Evolutionary conservation across 1,140 invertebrate genomes (phyloP).

Genomic region (Vollenhovia emeryi): DNA sequence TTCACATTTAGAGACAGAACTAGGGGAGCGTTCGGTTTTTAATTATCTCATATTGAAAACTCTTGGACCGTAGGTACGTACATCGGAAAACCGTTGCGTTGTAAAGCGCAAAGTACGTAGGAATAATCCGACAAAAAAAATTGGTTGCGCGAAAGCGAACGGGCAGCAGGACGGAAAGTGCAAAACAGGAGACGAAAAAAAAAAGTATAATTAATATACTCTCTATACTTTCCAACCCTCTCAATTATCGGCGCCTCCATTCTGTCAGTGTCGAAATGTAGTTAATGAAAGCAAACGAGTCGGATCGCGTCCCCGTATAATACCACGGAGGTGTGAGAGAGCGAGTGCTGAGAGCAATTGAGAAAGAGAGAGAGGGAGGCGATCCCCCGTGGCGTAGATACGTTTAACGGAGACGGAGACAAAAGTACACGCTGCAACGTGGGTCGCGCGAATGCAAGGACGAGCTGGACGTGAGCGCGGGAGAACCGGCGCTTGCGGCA

Average conservation of each 20-base stretch:
- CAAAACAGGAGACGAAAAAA: slow-evolving; percentile 9
- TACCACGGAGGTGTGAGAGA: not conserved
- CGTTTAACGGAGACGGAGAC: not conserved
- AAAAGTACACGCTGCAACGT: not conserved
- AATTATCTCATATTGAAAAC: not conserved
- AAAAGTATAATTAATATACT: slow-evolving; percentile 53
- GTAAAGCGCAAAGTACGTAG: not conserved
- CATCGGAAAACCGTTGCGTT: not conserved
- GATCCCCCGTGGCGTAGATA: not conserved
- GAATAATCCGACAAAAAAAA: slow-evolving; percentile 35
- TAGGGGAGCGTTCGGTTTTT: too few relatives aligned
- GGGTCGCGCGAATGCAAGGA: slow-evolving; percentile 14
- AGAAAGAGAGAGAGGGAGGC: not conserved
- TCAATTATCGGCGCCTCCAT: slow-evolving; percentile 43
- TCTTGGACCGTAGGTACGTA: not conserved
- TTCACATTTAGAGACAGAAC: not conserved
- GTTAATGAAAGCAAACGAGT: slow-evolving; percentile 54
- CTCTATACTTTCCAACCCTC: slow-evolving; percentile 14
- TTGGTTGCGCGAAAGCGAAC: slow-evolving; percentile 13
- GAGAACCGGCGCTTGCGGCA: slow-evolving; percentile 31
- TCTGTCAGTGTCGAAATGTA: slow-evolving; percentile 52
- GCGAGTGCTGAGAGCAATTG: not conserved
- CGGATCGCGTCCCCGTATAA: slow-evolving; percentile 10
- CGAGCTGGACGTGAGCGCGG: slow-evolving; percentile 39
- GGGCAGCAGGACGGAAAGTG: not conserved